Base-by-base conservation (phyloP, 2,888 invertebrate genomes). In the Agriopis aurantiaria region DNA sequence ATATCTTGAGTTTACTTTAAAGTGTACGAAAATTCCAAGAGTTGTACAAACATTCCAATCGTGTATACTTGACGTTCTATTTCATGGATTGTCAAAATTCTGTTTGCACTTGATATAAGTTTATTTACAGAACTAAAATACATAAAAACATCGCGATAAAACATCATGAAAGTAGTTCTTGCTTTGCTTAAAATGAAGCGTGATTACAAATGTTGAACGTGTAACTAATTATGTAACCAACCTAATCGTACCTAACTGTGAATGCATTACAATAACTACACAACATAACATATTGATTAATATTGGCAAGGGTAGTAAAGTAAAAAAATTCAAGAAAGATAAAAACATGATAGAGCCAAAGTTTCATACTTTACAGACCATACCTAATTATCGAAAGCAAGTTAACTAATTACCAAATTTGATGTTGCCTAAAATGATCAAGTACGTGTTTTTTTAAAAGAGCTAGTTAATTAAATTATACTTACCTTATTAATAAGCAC, bases 151-250 rank as follows among this genome's bases (percentile, higher is more conserved):
- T 65, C 49, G 60, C 51, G 67, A 65, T 69, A 73, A 52, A 69
- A 76, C 74, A 58, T 48, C 46, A 33, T 66, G 61, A 75, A 78
- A 56, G 51, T 59, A 56, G 51, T 59, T 58, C 65, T 74, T 80
- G 85, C 83, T 83, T 83, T 74, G 82, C 82, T 82, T 80, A 73
- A 66, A 67, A 71, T 67, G 73, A 80, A 76, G 84, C 82, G 82
- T 84, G 82, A 81, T 79, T 78, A 78, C 77, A 79, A 70, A 76
- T 68, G 71, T 40, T 55, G 52, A 69, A 53, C 41, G 48, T 14
- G 48, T 11, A 14, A 48, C 51, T 57, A 46, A 68, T 43, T 11
- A n/a, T 51, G 23, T 71, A 68, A 65, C 56, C 17, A 57, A 55
- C 9, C 8, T 55, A 40, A 55, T n/a, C 10, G 33, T 23, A 51